These are phyloP conservation scores for Chaetoderma sp. DNA, from an alignment of 2,888 invertebrate species.

Conservation along the genomic window DNA sequence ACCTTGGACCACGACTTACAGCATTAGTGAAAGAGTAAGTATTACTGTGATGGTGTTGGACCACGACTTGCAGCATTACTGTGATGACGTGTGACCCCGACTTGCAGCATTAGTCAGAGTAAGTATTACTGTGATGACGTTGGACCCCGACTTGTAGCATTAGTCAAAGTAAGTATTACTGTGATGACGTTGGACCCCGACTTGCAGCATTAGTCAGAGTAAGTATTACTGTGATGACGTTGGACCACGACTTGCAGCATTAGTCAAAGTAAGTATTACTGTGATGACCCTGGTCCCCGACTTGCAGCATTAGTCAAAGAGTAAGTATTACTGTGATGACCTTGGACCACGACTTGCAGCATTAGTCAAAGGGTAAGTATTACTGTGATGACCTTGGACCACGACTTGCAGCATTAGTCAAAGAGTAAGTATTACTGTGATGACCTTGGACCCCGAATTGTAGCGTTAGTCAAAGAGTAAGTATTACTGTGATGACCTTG, in stretches of 20 bases:
- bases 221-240: not conserved
- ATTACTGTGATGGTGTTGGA: no score
- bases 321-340: not conserved
- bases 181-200: no score
- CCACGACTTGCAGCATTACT: no score
- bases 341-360: constrained; percentile 39
- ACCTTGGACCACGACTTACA: constrained; percentile 71
- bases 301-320: not conserved
- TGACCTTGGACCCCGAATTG: constrained; percentile 71
- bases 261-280: constrained; percentile 73
- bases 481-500: no score
- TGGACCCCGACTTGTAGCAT: constrained; percentile 69
- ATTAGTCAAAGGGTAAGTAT: constrained; percentile 72
- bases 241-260: constrained; percentile 41
- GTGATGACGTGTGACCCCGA: no score
- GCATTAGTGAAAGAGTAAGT: constrained; percentile 69
- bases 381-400: constrained; percentile 62
- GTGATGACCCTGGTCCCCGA: constrained; percentile 53
- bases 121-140: constrained; percentile 73
- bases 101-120: no score
- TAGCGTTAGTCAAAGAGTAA: constrained; percentile 69
- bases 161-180: constrained; percentile 69
- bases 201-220: no score
- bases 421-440: constrained; percentile 72
- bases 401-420: constrained; percentile 65